A percentile compares a stretch with the other conserved stretches of the same genome.
Conservation (phyloP, 2,797 vertebrate species). For the Parambassis ranga region DNA sequence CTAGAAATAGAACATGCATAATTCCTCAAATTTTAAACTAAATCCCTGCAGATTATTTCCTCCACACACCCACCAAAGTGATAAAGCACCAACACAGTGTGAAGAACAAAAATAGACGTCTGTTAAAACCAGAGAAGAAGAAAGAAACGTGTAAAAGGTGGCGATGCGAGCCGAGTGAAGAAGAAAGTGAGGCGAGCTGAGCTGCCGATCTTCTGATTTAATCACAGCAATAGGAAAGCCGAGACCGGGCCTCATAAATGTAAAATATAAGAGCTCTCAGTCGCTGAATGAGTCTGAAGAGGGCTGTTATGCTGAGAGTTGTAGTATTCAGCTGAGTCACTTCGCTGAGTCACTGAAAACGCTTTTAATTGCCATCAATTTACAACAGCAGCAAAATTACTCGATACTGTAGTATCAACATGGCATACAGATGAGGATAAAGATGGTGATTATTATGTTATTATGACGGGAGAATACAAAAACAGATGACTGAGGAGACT, state of each 20-base stretch:
- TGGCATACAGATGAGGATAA: slow-evolving; percentile 43
- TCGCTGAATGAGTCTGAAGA: slow-evolving; percentile 35
- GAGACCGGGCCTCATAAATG: slow-evolving; percentile 9
- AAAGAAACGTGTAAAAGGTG: slow-evolving; percentile 25
- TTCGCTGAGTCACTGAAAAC: slow-evolving; percentile 22
- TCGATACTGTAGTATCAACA: slow-evolving; percentile 37
- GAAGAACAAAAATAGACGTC: slow-evolving; percentile 16
- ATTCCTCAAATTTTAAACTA: neutral
- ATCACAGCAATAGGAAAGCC: slow-evolving; percentile 1
- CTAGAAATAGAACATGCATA: neutral
- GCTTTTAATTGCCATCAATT: slow-evolving; percentile 28
- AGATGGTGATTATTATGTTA: slow-evolving; percentile 32
- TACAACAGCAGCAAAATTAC: slow-evolving; percentile 17
- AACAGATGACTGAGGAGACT: slow-evolving; percentile 25
- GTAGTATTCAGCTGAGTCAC: slow-evolving; percentile 38
- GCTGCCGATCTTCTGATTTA: slow-evolving; percentile 28
- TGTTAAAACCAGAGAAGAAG: slow-evolving; percentile 11
- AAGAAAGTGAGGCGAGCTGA: slow-evolving; percentile 13
- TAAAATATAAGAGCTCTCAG: slow-evolving; percentile 31
- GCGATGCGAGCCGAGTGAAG: slow-evolving; percentile 12
- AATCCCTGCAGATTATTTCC: slow-evolving; percentile 9
- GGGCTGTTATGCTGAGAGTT: slow-evolving; percentile 22
- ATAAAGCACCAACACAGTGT: slow-evolving; percentile 10
- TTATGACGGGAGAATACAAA: slow-evolving; percentile 20
- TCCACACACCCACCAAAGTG: slow-evolving; percentile 39